A percentile compares a stretch with the other conserved stretches of the same genome.
phyloP scores from a whole-genome alignment of 2,888 invertebrate species.

The Cecidostiba fungosa region DNA sequence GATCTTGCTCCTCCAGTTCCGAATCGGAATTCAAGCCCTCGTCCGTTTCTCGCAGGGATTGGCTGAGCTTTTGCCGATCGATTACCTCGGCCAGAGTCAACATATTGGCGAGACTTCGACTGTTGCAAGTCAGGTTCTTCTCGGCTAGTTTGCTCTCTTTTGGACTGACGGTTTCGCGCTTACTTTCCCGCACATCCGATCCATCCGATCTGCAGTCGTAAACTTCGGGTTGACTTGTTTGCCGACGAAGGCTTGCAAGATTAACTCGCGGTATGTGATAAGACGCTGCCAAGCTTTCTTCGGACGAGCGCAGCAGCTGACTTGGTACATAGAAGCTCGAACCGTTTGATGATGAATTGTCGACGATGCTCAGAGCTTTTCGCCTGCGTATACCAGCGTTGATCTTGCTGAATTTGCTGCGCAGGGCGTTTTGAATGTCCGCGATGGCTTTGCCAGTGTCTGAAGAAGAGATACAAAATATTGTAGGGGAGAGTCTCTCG shows the following conservation, averaged over 20 bases:
- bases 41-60: conserved; percentile 73
- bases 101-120: conserved; percentile 75
- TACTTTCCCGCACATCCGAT: neutral
- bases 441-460: conserved; percentile 83
- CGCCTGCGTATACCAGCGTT: conserved; percentile 86
- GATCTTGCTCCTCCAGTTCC: conserved; percentile 81
- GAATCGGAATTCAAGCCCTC: conserved; percentile 77
- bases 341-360: conserved; percentile 79
- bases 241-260: conserved; percentile 73
- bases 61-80: conserved; percentile 3
- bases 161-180: neutral
- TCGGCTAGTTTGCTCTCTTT: conserved; percentile 35
- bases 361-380: conserved; percentile 86
- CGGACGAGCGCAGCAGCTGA: conserved; percentile 78
- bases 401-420: conserved; percentile 86
- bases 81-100: neutral
- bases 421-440: conserved; percentile 83
- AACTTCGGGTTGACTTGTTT: conserved; percentile 62
- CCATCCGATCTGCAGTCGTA: neutral
- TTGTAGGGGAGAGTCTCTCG: neutral
- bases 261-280: conserved; percentile 73
- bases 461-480: conserved; percentile 47
- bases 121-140: conserved; percentile 56
- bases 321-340: conserved; percentile 87
- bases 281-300: conserved; percentile 69